Evolutionary conservation across 2,888 invertebrate species (phyloP).

Genomic region (Belgica antarctica): DNA sequence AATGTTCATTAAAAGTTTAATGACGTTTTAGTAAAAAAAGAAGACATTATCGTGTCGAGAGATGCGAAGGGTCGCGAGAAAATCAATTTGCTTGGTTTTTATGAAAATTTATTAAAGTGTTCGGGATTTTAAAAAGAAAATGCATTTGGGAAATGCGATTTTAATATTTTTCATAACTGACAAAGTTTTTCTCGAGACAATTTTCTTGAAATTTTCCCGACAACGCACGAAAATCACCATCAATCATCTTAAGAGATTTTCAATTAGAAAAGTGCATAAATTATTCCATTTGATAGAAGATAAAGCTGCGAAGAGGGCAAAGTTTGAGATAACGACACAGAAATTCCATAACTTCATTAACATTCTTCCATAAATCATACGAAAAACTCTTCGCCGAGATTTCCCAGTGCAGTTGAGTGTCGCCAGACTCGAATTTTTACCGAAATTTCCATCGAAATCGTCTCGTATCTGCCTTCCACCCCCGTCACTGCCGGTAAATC

Average conservation of each 20-base stretch:
- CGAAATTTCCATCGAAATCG: too few species aligned
- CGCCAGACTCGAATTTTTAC: too few species aligned
- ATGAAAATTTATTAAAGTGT: constrained; percentile 3
- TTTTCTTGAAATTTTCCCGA: too few species aligned
- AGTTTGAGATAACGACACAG: constrained; percentile 23
- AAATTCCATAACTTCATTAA: constrained; percentile 41
- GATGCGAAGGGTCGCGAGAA: constrained; percentile 17
- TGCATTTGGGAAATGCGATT: background rate
- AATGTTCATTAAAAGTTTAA: constrained; percentile 44
- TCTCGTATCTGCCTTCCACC: background rate
- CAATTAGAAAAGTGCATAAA: constrained; percentile 38
- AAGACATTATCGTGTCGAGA: constrained; percentile 36
- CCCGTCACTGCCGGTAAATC: background rate
- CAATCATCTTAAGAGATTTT: constrained; percentile 24
- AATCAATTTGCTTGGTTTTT: constrained; percentile 9
- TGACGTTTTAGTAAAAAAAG: constrained; percentile 39
- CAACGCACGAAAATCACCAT: background rate
- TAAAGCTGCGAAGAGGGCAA: background rate
- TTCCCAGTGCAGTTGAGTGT: too few species aligned
- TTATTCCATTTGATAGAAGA: constrained; percentile 17
- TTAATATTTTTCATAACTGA: background rate
- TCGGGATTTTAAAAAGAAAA: background rate
- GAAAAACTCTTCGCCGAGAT: constrained; percentile 8
- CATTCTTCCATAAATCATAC: constrained; percentile 42
- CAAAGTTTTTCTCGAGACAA: background rate